phyloP scores from a whole-genome alignment of 2,797 vertebrate genomes.

The Danionella dracula region DNA sequence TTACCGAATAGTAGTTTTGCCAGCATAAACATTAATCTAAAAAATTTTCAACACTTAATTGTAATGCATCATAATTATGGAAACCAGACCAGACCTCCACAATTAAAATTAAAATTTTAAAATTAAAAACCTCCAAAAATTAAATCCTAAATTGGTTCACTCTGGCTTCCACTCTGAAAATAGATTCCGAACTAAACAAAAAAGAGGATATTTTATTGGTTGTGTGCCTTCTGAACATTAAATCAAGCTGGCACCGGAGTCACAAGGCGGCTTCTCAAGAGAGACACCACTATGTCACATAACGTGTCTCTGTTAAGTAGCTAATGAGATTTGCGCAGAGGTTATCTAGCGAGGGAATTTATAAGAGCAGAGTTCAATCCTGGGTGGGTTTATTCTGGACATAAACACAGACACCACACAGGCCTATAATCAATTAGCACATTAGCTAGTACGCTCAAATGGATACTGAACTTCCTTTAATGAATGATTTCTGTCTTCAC shows the following conservation, averaged over 20 bases:
- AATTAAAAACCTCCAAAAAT: too few relatives aligned
- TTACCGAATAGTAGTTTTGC: too few relatives aligned
- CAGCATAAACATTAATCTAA: too few relatives aligned
- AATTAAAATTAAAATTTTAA: too few relatives aligned
- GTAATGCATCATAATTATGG: too few relatives aligned
- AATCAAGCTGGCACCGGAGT: neutral
- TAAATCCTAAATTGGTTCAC: too few relatives aligned
- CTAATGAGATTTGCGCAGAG: constrained; percentile 22
- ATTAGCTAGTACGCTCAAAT: neutral
- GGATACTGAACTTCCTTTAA: neutral
- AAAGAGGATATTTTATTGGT: too few relatives aligned
- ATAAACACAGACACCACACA: neutral
- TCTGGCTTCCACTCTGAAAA: too few relatives aligned
- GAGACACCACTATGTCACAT: neutral
- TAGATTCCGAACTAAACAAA: too few relatives aligned
- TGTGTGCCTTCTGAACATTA: neutral
- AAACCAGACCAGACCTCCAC: too few relatives aligned
- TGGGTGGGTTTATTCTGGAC: neutral
- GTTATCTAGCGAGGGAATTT: neutral
- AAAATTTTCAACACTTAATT: too few relatives aligned
- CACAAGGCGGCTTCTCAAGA: neutral
- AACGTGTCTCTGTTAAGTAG: neutral
- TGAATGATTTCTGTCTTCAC: neutral
- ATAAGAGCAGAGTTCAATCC: neutral
- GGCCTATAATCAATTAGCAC: neutral